These are phyloP conservation scores for Lithodes maja DNA, from an alignment of 2,888 invertebrate genomes.

Conservation along the genomic window DNA sequence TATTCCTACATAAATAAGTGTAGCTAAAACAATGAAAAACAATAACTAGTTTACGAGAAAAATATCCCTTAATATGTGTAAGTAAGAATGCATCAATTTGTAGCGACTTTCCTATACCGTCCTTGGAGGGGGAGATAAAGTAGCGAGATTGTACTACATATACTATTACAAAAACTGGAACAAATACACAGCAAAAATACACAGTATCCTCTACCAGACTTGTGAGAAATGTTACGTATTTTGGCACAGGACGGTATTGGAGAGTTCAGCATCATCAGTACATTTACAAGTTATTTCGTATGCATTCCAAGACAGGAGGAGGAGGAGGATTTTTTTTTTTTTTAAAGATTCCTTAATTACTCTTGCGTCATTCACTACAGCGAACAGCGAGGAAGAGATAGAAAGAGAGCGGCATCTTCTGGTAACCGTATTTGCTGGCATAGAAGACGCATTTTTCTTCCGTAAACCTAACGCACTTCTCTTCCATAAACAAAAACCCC, in stretches of 20 bases:
- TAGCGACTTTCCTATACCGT: slow-evolving; percentile 70
- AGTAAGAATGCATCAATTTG: slow-evolving; percentile 66
- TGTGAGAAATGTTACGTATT: slow-evolving; percentile 70
- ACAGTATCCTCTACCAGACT: slow-evolving; percentile 68
- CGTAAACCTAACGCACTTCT: too few relatives aligned
- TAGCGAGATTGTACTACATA: slow-evolving; percentile 66
- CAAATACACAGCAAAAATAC: slow-evolving; percentile 70
- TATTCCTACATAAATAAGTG: slow-evolving; percentile 64
- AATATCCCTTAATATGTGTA: slow-evolving; percentile 63
- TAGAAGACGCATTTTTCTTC: too few relatives aligned
- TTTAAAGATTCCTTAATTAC: slow-evolving; percentile 36
- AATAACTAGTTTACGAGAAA: slow-evolving; percentile 63
- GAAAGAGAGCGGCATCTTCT: slow-evolving; percentile 63
- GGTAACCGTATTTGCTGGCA: background rate
- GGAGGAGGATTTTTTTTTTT: slow-evolving; percentile 5
- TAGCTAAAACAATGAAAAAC: slow-evolving; percentile 65
- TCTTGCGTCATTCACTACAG: slow-evolving; percentile 68
- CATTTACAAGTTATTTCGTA: slow-evolving; percentile 64
- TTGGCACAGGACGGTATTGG: slow-evolving; percentile 71
- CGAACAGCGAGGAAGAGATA: slow-evolving; percentile 68
- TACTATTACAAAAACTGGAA: slow-evolving; percentile 69
- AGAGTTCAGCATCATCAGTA: slow-evolving; percentile 63
- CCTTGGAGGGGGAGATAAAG: slow-evolving; percentile 66
- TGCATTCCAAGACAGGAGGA: slow-evolving; percentile 64
- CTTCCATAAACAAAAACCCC: too few relatives aligned